Conservation (phyloP, 2,888 invertebrate genomes). For the Trimorus sp. region DNA sequence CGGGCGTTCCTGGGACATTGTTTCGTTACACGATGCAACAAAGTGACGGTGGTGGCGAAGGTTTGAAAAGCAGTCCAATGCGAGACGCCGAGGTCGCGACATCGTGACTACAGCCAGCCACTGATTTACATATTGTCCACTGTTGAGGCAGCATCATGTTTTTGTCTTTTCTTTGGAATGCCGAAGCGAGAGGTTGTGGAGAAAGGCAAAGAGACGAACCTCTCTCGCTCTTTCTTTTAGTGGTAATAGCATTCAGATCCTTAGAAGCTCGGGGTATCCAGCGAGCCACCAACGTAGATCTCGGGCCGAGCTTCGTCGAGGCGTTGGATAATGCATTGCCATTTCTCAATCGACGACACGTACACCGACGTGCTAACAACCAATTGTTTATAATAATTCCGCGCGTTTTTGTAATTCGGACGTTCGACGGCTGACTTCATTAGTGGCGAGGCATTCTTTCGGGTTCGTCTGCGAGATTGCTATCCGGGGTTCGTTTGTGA, state of each 20-base stretch:
- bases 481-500: too few relatives aligned
- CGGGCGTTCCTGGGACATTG: slow-evolving; percentile 71
- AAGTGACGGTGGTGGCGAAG: slow-evolving; percentile 71
- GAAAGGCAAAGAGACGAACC: slow-evolving; percentile 64
- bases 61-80: slow-evolving; percentile 73
- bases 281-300: slow-evolving; percentile 81
- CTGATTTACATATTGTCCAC: slow-evolving; percentile 82
- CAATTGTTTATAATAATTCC: slow-evolving; percentile 59
- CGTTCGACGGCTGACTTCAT: too few relatives aligned
- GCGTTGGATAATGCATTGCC: slow-evolving; percentile 77
- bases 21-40: slow-evolving; percentile 67
- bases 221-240: slow-evolving; percentile 67
- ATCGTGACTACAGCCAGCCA: slow-evolving; percentile 81
- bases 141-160: slow-evolving; percentile 78
- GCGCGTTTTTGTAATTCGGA: neutral
- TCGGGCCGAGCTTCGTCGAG: slow-evolving; percentile 69
- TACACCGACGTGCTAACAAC: slow-evolving; percentile 48
- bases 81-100: slow-evolving; percentile 80
- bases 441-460: too few relatives aligned
- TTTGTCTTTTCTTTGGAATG: slow-evolving; percentile 80
- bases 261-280: slow-evolving; percentile 75
- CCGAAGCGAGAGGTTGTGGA: slow-evolving; percentile 70
- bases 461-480: too few relatives aligned
- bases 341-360: slow-evolving; percentile 71
- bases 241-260: slow-evolving; percentile 78